phyloP scores from a whole-genome alignment of 2,888 invertebrate genomes.

The Carterocephalus palaemon region DNA sequence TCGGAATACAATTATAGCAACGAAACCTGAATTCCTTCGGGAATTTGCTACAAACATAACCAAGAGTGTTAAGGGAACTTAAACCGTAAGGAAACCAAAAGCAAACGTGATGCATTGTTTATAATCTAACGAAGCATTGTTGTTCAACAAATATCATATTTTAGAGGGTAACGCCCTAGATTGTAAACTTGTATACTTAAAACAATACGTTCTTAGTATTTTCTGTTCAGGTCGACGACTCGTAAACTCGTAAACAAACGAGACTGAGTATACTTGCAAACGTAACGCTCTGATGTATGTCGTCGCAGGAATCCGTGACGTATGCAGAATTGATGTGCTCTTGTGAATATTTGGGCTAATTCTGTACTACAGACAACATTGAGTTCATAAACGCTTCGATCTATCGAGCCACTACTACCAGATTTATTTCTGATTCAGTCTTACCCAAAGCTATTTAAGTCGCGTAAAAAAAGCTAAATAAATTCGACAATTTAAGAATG shows the following conservation, averaged over 20 bases:
- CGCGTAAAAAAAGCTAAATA: no score
- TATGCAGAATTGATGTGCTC: conserved; percentile 23
- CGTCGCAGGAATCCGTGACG: conserved; percentile 35
- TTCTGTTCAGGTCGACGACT: conserved; percentile 63
- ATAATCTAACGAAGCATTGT: conserved; percentile 56
- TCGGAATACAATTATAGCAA: conserved; percentile 11
- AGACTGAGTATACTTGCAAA: conserved; percentile 39
- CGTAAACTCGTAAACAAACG: conserved; percentile 62
- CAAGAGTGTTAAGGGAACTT: conserved; percentile 14
- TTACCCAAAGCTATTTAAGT: no score
- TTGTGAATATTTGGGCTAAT: conserved; percentile 12
- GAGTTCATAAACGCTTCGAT: background rate
- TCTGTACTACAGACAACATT: conserved; percentile 8
- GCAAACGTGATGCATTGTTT: conserved; percentile 56
- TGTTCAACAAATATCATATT: conserved; percentile 65
- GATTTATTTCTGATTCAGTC: no score
- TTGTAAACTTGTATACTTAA: conserved; percentile 62
- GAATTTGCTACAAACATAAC: conserved; percentile 5
- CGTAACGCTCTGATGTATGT: conserved; percentile 25
- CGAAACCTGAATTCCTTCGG: conserved; percentile 6
- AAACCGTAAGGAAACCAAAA: conserved; percentile 41
- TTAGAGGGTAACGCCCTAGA: conserved; percentile 70
- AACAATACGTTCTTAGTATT: conserved; percentile 68
- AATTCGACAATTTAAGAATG: no score
- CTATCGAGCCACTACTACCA: no score